A percentile compares a stretch with the other conserved stretches of the same genome.
phyloP scores from a whole-genome alignment of 2,888 invertebrate species.

The Caradrina clavipalpis region DNA sequence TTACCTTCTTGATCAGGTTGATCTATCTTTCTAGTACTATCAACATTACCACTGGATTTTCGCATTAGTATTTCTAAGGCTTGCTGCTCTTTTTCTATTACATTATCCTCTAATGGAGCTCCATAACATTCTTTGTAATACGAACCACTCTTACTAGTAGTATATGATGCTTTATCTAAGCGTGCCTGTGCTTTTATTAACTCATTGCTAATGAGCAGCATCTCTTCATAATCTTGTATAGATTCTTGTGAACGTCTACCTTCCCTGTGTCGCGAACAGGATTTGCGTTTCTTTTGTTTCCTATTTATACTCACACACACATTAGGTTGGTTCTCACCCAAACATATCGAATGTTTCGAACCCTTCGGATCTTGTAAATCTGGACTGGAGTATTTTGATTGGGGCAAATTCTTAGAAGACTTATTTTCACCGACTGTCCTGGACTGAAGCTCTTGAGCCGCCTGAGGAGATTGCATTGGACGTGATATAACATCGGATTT shows the following conservation, averaged over 20 bases:
- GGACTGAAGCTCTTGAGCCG: conserved; percentile 9
- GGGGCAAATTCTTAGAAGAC: neutral
- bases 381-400: conserved; percentile 7
- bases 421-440: conserved; percentile 3
- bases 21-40: neutral
- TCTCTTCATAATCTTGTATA: conserved; percentile 5
- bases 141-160: neutral
- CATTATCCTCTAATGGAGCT: neutral
- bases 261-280: neutral
- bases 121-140: neutral
- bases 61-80: neutral
- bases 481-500: neutral
- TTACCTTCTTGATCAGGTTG: conserved; percentile 35
- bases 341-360: too few species aligned
- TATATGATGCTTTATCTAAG: neutral
- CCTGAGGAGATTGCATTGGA: conserved; percentile 12
- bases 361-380: conserved; percentile 1
- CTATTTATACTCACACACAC: conserved; percentile 11
- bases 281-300: conserved; percentile 17
- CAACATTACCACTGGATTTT: conserved; percentile 9
- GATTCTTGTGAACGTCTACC: conserved; percentile 21
- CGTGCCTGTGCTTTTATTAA: conserved; percentile 7
- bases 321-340: neutral
- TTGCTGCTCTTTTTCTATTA: neutral
- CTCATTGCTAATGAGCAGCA: conserved; percentile 5